Percentiles rank a stretch among this genome's conserved stretches.
Evolutionary conservation across 2,113 vertebrate species (phyloP).

Genomic region (Calonectris borealis): DNA sequence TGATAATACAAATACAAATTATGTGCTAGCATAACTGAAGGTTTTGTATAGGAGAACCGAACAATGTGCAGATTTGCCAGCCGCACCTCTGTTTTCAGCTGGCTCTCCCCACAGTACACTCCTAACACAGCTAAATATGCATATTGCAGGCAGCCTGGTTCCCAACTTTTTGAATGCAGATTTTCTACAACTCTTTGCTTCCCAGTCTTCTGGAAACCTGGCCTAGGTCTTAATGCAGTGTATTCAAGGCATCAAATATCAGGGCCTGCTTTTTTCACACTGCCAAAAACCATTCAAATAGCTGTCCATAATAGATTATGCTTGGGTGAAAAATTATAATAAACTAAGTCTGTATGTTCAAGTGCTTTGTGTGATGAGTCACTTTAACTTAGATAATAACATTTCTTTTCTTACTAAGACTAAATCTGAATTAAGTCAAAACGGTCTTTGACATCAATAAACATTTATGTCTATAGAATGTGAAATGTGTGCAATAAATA

Average conservation of each 20-base stretch:
- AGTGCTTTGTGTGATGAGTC: background rate
- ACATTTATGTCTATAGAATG: background rate
- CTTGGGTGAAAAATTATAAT: background rate
- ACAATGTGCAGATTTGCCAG: background rate
- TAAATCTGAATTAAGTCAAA: background rate
- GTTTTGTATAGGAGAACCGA: background rate
- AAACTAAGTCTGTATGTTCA: background rate
- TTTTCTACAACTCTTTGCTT: background rate
- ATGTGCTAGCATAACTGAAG: background rate
- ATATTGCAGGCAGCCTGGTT: background rate
- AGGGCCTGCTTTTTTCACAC: background rate
- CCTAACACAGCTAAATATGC: background rate
- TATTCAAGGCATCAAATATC: background rate
- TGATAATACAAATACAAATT: background rate
- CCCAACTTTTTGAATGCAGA: background rate
- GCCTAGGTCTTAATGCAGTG: background rate
- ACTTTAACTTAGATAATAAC: background rate
- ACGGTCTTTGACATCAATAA: background rate
- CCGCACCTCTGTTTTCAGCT: background rate
- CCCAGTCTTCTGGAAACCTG: background rate
- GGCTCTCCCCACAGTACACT: fast-evolving
- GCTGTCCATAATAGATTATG: background rate
- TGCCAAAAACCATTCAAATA: background rate
- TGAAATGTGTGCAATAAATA: background rate
- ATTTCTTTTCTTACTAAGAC: background rate